These are phyloP conservation scores for Apolygus lucorum DNA, from an alignment of 1,140 invertebrate species.

Conservation along the genomic window DNA sequence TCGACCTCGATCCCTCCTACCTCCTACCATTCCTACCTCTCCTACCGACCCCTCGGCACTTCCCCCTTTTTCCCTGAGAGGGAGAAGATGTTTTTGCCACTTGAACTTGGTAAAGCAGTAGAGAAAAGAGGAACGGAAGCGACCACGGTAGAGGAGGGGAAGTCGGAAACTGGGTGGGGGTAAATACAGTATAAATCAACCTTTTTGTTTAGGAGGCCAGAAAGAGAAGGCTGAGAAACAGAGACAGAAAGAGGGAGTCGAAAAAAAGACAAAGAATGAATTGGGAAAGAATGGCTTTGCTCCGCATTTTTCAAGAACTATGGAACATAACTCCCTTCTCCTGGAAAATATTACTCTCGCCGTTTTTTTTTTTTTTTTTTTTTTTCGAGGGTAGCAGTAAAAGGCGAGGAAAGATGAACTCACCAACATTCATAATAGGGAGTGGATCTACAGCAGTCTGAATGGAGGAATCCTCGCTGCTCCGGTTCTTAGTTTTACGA, in stretches of 20 bases:
- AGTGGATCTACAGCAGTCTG: too few relatives aligned
- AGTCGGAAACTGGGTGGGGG: background rate
- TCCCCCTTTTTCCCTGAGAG: background rate
- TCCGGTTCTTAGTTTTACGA: too few relatives aligned
- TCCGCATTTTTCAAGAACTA: too few relatives aligned
- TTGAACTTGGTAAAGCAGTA: conserved; percentile 25
- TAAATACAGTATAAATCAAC: conserved; percentile 23
- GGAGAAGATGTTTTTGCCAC: conserved; percentile 27
- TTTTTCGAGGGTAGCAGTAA: too few relatives aligned
- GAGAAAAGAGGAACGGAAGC: background rate
- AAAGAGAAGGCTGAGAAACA: background rate
- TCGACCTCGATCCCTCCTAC: background rate
- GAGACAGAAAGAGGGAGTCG: background rate
- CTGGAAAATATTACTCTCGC: too few relatives aligned
- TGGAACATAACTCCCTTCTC: too few relatives aligned
- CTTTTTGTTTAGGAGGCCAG: conserved; percentile 26
- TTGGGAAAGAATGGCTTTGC: too few relatives aligned
- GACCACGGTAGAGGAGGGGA: background rate
- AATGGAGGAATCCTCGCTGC: too few relatives aligned
- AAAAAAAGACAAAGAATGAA: too few relatives aligned
- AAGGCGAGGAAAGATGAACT: too few relatives aligned
- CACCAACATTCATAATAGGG: too few relatives aligned
- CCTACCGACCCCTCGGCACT: background rate
- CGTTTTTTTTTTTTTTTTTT: too few relatives aligned
- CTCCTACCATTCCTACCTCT: background rate